Evolutionary conservation across 2,797 vertebrate species (phyloP).

Genomic region (Sorex maritimensis): DNA sequence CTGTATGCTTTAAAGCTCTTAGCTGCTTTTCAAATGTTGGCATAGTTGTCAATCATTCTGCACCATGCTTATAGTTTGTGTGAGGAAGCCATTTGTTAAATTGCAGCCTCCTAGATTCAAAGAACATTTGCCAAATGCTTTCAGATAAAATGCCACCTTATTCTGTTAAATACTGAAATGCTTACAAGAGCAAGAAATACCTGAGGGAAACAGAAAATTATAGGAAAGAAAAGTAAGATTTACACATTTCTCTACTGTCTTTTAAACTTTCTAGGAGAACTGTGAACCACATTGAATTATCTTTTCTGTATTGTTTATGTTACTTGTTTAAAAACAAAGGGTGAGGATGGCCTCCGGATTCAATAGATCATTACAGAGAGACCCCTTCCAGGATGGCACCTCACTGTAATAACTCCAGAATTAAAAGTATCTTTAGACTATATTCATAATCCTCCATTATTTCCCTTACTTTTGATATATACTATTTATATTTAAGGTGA

Average conservation of each 20-base stretch:
- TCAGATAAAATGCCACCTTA: constrained; percentile 77
- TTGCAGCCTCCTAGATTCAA: constrained; percentile 70
- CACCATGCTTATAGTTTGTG: constrained; percentile 78
- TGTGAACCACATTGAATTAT: constrained; percentile 1
- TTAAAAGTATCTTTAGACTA: not conserved
- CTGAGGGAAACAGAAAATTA: constrained; percentile 72
- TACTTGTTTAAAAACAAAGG: constrained; percentile 4
- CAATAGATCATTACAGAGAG: not conserved
- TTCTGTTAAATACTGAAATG: constrained; percentile 69
- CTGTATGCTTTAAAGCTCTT: constrained; percentile 71
- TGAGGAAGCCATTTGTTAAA: constrained; percentile 82
- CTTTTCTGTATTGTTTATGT: not conserved
- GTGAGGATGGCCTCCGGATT: not conserved
- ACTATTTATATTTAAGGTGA: not conserved
- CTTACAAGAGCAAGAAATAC: constrained; percentile 64
- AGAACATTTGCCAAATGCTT: constrained; percentile 84
- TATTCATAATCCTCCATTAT: not conserved
- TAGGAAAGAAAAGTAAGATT: constrained; percentile 25
- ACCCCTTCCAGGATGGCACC: not conserved
- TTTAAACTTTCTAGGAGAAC: constrained; percentile 57
- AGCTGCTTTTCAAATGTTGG: constrained; percentile 80
- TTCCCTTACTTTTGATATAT: not conserved
- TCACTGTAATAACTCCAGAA: not conserved
- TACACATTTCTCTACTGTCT: constrained; percentile 42
- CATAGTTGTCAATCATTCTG: constrained; percentile 76